A percentile compares a stretch with the other conserved stretches of the same genome.
phyloP scores from a whole-genome alignment of 1,140 invertebrate genomes.

The Stegodyphus dumicola region DNA sequence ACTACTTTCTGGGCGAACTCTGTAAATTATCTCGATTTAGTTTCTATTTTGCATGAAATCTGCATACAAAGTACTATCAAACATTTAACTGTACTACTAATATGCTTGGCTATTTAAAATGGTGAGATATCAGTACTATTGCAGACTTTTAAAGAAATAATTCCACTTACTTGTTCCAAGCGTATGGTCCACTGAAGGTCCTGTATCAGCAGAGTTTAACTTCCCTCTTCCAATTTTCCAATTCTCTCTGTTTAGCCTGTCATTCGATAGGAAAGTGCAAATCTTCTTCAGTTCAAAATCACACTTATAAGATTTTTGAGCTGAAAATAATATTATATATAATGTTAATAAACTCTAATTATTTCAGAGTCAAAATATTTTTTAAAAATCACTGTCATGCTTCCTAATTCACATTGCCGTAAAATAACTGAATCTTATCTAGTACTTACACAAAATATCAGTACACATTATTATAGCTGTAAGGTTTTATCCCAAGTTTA shows the following conservation, averaged over 20 bases:
- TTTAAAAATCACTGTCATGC: too few species aligned
- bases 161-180: constrained; percentile 30
- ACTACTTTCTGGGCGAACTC: too few species aligned
- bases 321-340: background rate
- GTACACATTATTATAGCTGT: too few species aligned
- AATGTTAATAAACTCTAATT: too few species aligned
- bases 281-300: constrained; percentile 40
- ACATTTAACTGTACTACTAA: background rate
- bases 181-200: constrained; percentile 58
- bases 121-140: background rate
- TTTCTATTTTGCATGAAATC: too few species aligned
- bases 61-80: too few species aligned
- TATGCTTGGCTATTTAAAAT: background rate
- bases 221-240: constrained; percentile 49
- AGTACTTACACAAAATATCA: too few species aligned
- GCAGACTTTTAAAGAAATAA: background rate
- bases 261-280: constrained; percentile 34
- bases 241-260: constrained; percentile 24
- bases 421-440: too few species aligned
- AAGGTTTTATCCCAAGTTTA: too few species aligned
- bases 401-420: too few species aligned
- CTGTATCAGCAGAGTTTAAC: constrained; percentile 30
- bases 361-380: too few species aligned
- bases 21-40: too few species aligned
- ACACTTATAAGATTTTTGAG: constrained; percentile 24